Percentiles rank a stretch among this genome's conserved stretches.
These are phyloP conservation scores for Clarias gariepinus DNA, from an alignment of 2,113 vertebrate genomes.

Conservation along the genomic window DNA sequence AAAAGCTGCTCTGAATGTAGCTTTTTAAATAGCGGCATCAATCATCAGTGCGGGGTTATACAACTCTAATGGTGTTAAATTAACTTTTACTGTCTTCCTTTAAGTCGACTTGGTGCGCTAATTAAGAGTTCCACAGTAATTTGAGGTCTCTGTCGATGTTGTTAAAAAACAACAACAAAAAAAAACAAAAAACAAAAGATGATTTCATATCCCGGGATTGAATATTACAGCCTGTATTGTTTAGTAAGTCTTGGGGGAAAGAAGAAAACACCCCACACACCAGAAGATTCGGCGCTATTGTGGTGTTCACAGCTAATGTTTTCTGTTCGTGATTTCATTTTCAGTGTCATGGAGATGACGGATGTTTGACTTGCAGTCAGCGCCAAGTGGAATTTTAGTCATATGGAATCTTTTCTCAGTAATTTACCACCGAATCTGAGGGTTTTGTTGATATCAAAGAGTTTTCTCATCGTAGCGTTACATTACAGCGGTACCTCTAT, in stretches of 20 bases:
- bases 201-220: background rate
- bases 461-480: background rate
- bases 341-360: background rate
- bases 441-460: background rate
- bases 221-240: background rate
- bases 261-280: background rate
- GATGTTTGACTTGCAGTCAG: background rate
- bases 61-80: slow-evolving; percentile 22
- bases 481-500: background rate
- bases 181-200: background rate
- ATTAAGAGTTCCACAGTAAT: slow-evolving; percentile 26
- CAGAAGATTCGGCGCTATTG: background rate
- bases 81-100: slow-evolving; percentile 4
- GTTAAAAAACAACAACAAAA: background rate
- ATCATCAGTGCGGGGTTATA: slow-evolving; percentile 18
- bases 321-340: background rate
- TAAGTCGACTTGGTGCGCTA: slow-evolving; percentile 11
- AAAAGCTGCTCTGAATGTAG: slow-evolving; percentile 43
- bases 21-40: slow-evolving; percentile 48
- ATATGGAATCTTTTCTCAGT: background rate
- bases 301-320: background rate
- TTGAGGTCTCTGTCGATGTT: background rate
- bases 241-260: background rate
- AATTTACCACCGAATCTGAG: background rate
- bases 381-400: background rate